Conservation (phyloP, 2,113 vertebrate species). For the Henicopernis longicauda region DNA sequence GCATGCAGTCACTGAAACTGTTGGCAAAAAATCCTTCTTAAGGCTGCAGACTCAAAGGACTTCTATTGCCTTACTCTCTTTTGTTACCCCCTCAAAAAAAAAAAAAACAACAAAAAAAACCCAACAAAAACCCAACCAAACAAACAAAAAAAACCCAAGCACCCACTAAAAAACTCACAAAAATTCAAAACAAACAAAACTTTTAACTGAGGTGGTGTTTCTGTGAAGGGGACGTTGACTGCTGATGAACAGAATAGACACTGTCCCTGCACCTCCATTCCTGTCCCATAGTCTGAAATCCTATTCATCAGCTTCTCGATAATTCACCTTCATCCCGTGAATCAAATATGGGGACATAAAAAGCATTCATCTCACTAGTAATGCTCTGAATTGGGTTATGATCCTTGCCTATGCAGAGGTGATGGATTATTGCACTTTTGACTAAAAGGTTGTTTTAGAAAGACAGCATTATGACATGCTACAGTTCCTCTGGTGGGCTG, state of each 20-base stretch:
- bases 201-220: background rate
- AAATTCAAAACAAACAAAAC: background rate
- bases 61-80: background rate
- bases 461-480: background rate
- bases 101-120: rapidly evolving
- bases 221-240: background rate
- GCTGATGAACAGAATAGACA: background rate
- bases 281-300: background rate
- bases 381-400: background rate
- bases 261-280: background rate
- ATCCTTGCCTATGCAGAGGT: background rate
- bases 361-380: background rate
- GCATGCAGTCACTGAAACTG: background rate
- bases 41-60: background rate
- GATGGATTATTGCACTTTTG: background rate
- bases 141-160: background rate
- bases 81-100: background rate
- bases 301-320: background rate
- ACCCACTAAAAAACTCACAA: background rate
- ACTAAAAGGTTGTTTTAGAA: background rate
- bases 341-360: background rate
- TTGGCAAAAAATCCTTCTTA: background rate
- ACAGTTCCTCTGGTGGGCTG: background rate
- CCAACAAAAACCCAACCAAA: background rate
- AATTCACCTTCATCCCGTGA: background rate